These are phyloP conservation scores for Drosophila leonis DNA, from an alignment of 2,888 invertebrate species.

Conservation along the genomic window DNA sequence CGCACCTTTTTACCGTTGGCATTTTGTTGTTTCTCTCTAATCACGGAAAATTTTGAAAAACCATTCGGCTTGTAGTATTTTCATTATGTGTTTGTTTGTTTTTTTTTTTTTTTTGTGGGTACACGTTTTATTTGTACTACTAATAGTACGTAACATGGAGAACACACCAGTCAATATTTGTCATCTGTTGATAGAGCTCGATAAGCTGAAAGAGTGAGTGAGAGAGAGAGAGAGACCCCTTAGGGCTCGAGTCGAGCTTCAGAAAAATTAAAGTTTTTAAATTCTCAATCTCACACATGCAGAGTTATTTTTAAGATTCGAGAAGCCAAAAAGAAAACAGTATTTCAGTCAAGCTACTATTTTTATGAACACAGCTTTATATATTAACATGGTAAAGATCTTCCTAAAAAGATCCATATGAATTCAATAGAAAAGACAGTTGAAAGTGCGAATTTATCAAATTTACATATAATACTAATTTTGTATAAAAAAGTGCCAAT, in stretches of 20 bases:
- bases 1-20: constrained; percentile 33
- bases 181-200: constrained; percentile 27
- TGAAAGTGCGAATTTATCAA: no score
- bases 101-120: background rate
- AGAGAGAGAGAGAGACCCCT: constrained; percentile 25
- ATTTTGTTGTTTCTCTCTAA: constrained; percentile 10
- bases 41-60: constrained; percentile 57
- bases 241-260: constrained; percentile 2
- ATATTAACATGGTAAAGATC: no score
- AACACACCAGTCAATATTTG: constrained; percentile 37
- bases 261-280: background rate
- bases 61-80: constrained; percentile 31
- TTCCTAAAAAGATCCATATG: background rate
- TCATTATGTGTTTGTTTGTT: background rate
- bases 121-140: constrained; percentile 60
- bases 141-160: constrained; percentile 23
- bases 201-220: constrained; percentile 14
- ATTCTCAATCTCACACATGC: background rate
- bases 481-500: background rate
- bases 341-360: no score
- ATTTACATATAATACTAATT: no score
- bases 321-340: background rate
- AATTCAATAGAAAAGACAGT: no score
- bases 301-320: background rate
- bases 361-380: no score